Conservation (phyloP, 2,888 invertebrate genomes). For the Polydrusus cervinus region DNA sequence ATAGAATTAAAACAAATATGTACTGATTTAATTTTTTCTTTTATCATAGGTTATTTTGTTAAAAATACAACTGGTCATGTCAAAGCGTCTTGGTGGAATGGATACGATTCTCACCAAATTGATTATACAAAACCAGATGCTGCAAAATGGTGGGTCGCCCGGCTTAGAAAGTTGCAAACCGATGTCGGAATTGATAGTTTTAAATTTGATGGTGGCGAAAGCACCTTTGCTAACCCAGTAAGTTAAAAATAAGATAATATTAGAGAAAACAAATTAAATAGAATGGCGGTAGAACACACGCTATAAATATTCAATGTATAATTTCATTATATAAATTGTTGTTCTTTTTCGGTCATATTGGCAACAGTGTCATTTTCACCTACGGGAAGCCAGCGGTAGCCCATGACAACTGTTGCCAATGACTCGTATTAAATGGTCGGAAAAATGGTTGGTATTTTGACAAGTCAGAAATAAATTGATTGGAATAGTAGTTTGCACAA, state of each 20-base stretch:
- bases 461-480: no score
- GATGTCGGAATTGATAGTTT: constrained; percentile 82
- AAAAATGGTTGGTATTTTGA: no score
- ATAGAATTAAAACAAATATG: no score
- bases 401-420: no score
- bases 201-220: constrained; percentile 89
- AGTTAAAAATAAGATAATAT: constrained; percentile 19
- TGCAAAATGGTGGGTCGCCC: constrained; percentile 74
- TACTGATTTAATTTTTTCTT: not conserved
- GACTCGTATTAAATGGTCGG: no score
- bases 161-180: constrained; percentile 74
- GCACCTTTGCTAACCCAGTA: constrained; percentile 79
- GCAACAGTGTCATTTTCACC: no score
- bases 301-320: no score
- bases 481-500: no score
- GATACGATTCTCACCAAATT: constrained; percentile 75
- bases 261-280: not conserved
- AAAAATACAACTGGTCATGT: constrained; percentile 69
- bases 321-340: no score
- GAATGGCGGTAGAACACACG: no score
- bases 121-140: constrained; percentile 85
- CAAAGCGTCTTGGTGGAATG: constrained; percentile 73
- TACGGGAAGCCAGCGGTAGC: no score
- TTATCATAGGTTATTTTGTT: constrained; percentile 71
- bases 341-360: no score